Evolutionary conservation across 2,797 vertebrate genomes (phyloP).

Genomic region (Phrynocephalus forsythii): DNA sequence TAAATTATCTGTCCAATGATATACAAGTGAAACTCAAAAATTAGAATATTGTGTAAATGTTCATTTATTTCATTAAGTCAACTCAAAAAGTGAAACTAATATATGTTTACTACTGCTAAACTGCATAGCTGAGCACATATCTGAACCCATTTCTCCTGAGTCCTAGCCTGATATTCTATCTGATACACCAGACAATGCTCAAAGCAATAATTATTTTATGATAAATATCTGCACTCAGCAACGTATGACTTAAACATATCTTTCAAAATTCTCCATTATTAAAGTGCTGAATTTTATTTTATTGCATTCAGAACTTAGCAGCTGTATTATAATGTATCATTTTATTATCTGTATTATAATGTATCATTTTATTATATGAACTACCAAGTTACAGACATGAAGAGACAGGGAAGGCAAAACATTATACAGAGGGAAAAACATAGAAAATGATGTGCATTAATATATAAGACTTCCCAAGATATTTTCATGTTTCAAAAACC

Average conservation of each 20-base stretch:
- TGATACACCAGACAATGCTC: too few relatives aligned
- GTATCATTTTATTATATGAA: slow-evolving; percentile 18
- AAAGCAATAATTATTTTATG: neutral
- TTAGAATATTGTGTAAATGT: too few relatives aligned
- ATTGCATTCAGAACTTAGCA: slow-evolving; percentile 20
- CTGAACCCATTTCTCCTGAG: too few relatives aligned
- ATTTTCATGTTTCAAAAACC: slow-evolving; percentile 11
- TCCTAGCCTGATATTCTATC: too few relatives aligned
- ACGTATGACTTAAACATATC: neutral
- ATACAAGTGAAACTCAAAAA: too few relatives aligned
- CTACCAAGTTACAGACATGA: slow-evolving; percentile 16
- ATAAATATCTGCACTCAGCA: neutral
- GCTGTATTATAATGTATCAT: slow-evolving; percentile 25
- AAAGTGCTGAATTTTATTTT: slow-evolving; percentile 16
- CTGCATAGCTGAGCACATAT: too few relatives aligned
- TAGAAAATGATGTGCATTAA: slow-evolving; percentile 21
- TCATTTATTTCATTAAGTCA: too few relatives aligned
- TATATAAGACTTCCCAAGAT: neutral
- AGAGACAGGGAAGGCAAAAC: slow-evolving; percentile 20
- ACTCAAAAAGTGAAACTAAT: too few relatives aligned
- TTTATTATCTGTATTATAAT: slow-evolving; percentile 29
- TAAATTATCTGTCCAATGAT: too few relatives aligned
- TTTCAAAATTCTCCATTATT: neutral
- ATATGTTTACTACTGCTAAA: too few relatives aligned
- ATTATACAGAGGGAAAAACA: slow-evolving; percentile 32